Base-by-base conservation (phyloP, 92 coral and sea anemone genomes). In the Pocillopora meandrina region DNA sequence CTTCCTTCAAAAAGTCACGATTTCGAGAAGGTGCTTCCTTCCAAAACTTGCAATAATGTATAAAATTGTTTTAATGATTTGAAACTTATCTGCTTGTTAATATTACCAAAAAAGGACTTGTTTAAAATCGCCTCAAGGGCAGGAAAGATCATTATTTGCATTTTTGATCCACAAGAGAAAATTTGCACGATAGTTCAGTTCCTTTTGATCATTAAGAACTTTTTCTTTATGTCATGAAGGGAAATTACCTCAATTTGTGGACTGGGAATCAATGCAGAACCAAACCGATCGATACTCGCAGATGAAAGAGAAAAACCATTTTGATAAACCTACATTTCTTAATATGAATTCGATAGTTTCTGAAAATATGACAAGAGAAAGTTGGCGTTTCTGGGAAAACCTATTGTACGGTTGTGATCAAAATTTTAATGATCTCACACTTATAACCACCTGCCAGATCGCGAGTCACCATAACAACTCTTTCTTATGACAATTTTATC, bases 401-500 rank as follows among this genome's bases (percentile, higher is more conserved):
- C 69, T n/a, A 11, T 13, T 78, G 42, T 17, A 20, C 35, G n/a
- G 47, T 5, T 70, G 71, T 33, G 77, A 19, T 59, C 60, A 42
- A 21, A 47, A 70, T 81, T 61, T 36, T 35, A 64, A 73, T 83
- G 79, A 83, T 74, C 86, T 83, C 86, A 83, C 63, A 4, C 26
- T 17, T n/a, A 42, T 42, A 12, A 42, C 49, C 80, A 74, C 80
- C 86, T 83, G 86, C 42, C 67, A 16, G 74, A 75, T 61, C 73
- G 20, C 56, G 56, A 61, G 47, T 83, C 78, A 61, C 80, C 86
- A 83, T 83, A 74, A 74, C 86, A 56, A 83, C 86, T 55, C 26
- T 5, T 56, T 12, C 71, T 71, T 71, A 19, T n/a, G 56, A 58
- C 35, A n/a, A 71, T 70, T 70, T 71, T 55, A 42, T 34, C 47